Evolutionary conservation across 2,113 vertebrate genomes (phyloP), one percentile per base, ranked within the genome.

Genomic region (Chascanopsetta lugubris): DNA sequence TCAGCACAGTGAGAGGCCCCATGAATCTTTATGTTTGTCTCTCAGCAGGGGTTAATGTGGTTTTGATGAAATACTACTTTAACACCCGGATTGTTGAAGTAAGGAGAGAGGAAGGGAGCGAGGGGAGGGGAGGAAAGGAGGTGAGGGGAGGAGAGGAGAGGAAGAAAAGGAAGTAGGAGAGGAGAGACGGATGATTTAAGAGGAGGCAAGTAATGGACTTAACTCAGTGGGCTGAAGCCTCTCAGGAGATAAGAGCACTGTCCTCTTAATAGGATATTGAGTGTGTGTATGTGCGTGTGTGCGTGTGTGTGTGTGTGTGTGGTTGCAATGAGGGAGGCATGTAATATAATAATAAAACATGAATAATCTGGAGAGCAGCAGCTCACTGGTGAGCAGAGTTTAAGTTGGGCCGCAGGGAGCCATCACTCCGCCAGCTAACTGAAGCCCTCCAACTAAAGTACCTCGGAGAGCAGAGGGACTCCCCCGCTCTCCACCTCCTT

Each of bases 11-110:
- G 54, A 72, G 51, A 67, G 51, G 61, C 71, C 51, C 82, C 70
- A 78, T 81, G 77, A 88, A 86, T 86, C 80, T 90, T 84, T 69
- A 80, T 83, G 71, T 79, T 77, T 81, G 77, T 67, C 75, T 80
- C 67, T 82, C 74, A 73, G 66, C 74, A 50, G 70, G 73, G 83
- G 85, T 85, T 87, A 81, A 87, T 86, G 80, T 81, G 82, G 49
- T 84, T 85, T 85, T 83, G 82, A 90, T 88, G 77, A 87, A 85
- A 83, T 75, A 77, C 69, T 79, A 71, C 78, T 79, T 86, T 85
- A 85, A 81, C 83, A 83, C 72, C 72, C 74, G 79, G 73, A 66
- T 63, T 55, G 50, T 58, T 70, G 50, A 56, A 59, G 36, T 63
- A 72, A 47, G 42, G 45, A 57, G 61, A 55, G 50, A 5, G 18